Evolutionary conservation across 2,113 vertebrate genomes (phyloP), one percentile per base, ranked within the genome.

Genomic region (Forbesichthys papilliferus): DNA sequence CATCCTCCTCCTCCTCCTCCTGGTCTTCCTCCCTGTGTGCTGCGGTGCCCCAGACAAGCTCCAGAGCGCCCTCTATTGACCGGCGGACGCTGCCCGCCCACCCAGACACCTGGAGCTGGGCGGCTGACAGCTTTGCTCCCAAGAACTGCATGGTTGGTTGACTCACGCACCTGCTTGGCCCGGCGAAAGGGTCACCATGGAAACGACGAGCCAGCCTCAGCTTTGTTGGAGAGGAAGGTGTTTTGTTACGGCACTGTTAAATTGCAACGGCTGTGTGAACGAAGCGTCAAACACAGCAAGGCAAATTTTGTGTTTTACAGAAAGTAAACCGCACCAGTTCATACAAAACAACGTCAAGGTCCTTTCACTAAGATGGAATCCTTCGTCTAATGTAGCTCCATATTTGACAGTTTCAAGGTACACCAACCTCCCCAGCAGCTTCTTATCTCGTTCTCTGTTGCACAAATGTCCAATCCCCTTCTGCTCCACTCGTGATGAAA

Each of bases 51-150:
- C 90, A 91, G 63, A 98, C 91, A 14, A 96, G 61, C 67, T 89
- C 94, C 65, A 96, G 91, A 16, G 95, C 94, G 54, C 93, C 96
- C 84, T 96, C 95, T 64, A 96, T 77, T 73, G 96, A 98, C 75
- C 93, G 92, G 3, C 94, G 90, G 79, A 96, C 78, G 0, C 89
- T 93, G 47, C 94, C 95, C 91, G 95, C 89, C 96, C 95, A 98
- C 65, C 94, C 93, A 3, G 91, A 88, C 91, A 97, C 88, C 84
- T 96, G 95, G 58, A 88, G 92, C 82, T 97, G 95, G 59, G 94
- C 95, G 61, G 95, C 92, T 0, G 93, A 91, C 81, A 98, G 91
- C 61, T 96, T 97, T 78, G 95, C 95, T 52, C 94, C 95, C 46
- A 97, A 92, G 90, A 95, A 96, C 89, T 97, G 95, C 96, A 98